Evolutionary conservation across 2,113 vertebrate genomes (phyloP).

Genomic region (Ceyx cyanopectus): DNA sequence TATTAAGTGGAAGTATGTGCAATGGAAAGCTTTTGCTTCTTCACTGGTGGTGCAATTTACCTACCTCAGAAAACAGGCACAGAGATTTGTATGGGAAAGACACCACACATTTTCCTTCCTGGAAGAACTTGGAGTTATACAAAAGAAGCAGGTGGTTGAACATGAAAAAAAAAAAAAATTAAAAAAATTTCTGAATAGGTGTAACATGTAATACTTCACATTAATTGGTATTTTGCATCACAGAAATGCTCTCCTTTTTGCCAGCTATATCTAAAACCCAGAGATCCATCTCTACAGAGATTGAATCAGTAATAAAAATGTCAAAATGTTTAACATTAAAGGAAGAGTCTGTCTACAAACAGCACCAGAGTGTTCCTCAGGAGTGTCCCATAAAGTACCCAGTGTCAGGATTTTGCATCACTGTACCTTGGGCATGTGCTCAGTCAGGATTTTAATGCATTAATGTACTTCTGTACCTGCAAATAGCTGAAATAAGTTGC

Average conservation of each 20-base stretch:
- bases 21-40: neutral
- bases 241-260: neutral
- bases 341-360: neutral
- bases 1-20: neutral
- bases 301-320: neutral
- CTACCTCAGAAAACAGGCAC: neutral
- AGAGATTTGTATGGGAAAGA: fast-evolving
- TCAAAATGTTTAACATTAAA: neutral
- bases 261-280: neutral
- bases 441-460: neutral
- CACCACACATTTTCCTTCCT: neutral
- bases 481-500: neutral
- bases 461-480: too few species aligned
- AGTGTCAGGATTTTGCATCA: neutral
- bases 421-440: fast-evolving
- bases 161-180: too few species aligned
- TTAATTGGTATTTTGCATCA: neutral
- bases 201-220: too few species aligned
- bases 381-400: fast-evolving
- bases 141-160: neutral
- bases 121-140: neutral
- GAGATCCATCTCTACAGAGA: neutral
- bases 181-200: neutral
- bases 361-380: neutral
- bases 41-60: neutral